Conservation (phyloP, 2,797 vertebrate genomes). For the Malacoctenus gilli region DNA sequence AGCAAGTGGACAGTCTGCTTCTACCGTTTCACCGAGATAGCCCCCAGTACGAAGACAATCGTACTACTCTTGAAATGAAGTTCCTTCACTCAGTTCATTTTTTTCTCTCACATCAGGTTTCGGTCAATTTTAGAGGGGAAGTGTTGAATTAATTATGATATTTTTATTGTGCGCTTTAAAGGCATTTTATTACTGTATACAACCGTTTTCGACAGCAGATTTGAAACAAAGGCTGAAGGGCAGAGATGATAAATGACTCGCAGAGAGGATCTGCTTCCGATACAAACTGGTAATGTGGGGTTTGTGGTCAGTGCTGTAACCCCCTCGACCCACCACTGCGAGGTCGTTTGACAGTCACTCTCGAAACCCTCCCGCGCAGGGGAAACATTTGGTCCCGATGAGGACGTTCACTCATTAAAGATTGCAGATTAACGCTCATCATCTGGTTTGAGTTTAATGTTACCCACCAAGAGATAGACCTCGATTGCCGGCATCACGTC, state of each 20-base stretch:
- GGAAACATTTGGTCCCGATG: slow-evolving; percentile 1
- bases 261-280: neutral
- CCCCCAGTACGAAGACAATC: neutral
- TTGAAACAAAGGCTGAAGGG: neutral
- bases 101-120: too few relatives aligned
- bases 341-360: neutral
- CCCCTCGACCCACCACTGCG: too few relatives aligned
- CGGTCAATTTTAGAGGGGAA: too few relatives aligned
- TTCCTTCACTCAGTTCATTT: too few relatives aligned
- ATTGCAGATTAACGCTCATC: neutral
- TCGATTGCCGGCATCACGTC: slow-evolving; percentile 3
- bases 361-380: neutral
- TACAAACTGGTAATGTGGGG: neutral
- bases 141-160: too few relatives aligned
- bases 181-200: neutral
- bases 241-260: neutral
- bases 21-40: slow-evolving; percentile 14
- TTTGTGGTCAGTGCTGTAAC: neutral
- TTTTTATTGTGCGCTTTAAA: neutral
- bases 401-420: neutral
- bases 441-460: neutral
- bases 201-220: neutral
- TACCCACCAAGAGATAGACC: slow-evolving; percentile 6
- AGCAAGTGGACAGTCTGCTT: slow-evolving; percentile 30
- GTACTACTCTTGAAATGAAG: too few relatives aligned